Conservation (phyloP, 2,113 vertebrate species). For the Platycercus adscitus region DNA sequence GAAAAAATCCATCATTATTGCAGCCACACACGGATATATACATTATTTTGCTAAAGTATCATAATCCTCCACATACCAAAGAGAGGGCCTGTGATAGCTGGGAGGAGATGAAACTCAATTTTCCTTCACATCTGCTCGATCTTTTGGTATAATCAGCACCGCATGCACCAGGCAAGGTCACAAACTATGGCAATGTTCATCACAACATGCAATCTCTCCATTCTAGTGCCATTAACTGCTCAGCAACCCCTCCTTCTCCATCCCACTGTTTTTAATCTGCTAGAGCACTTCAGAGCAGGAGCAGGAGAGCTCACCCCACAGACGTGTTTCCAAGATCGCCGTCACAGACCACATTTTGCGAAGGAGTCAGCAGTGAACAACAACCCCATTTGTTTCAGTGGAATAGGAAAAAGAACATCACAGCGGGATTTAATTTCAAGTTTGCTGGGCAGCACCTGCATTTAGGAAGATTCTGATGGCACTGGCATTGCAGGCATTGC, state of each 20-base stretch:
- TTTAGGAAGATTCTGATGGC: neutral
- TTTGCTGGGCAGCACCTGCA: slow-evolving; percentile 50
- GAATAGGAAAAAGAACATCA: slow-evolving; percentile 29
- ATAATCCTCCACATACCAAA: slow-evolving; percentile 62
- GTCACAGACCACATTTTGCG: slow-evolving; percentile 28
- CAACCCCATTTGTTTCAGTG: slow-evolving; percentile 35
- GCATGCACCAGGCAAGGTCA: neutral
- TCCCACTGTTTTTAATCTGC: slow-evolving; percentile 67
- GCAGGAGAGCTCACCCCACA: neutral
- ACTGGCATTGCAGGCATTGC: neutral
- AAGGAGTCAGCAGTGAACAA: slow-evolving; percentile 23
- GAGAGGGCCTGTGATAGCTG: slow-evolving; percentile 47
- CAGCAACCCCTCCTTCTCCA: slow-evolving; percentile 23
- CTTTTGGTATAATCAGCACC: slow-evolving; percentile 3
- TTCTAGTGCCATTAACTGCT: slow-evolving; percentile 41
- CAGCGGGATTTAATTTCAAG: slow-evolving; percentile 52
- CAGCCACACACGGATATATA: neutral
- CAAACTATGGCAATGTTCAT: slow-evolving; percentile 16
- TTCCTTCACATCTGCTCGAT: slow-evolving; percentile 35
- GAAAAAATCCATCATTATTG: slow-evolving; percentile 54
- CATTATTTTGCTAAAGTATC: slow-evolving; percentile 48
- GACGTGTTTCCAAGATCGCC: neutral
- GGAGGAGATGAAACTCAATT: slow-evolving; percentile 32
- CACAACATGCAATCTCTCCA: neutral
- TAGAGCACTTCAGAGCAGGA: slow-evolving; percentile 5